Conservation (phyloP, 2,888 invertebrate genomes). For the Choristoneura rosaceana region DNA sequence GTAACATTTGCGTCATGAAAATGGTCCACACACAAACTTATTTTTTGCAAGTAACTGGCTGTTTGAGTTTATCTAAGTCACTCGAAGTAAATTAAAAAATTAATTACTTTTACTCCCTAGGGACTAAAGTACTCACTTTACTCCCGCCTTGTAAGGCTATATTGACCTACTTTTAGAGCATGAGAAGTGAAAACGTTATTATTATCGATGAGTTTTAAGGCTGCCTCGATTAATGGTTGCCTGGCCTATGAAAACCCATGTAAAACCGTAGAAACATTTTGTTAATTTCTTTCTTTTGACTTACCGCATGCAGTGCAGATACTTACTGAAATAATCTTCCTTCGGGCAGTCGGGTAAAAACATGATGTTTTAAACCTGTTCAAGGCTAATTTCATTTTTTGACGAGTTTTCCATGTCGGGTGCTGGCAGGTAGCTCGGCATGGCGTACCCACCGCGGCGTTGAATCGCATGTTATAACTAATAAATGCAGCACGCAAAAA, state of each 20-base stretch:
- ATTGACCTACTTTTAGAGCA: too few relatives aligned
- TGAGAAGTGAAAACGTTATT: conserved; percentile 57
- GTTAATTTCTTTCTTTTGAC: background rate
- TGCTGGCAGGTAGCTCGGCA: background rate
- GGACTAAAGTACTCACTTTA: too few relatives aligned
- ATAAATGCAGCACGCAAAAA: conserved; percentile 71
- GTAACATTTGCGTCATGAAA: too few relatives aligned
- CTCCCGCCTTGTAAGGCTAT: too few relatives aligned
- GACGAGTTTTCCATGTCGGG: conserved; percentile 28
- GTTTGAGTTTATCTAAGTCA: too few relatives aligned
- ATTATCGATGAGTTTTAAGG: conserved; percentile 50
- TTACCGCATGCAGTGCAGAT: background rate
- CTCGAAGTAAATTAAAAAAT: too few relatives aligned
- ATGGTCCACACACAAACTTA: too few relatives aligned
- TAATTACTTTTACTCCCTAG: too few relatives aligned
- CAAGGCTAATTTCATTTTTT: conserved; percentile 49
- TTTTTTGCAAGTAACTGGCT: too few relatives aligned
- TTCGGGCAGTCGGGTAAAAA: background rate
- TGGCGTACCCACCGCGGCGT: conserved; percentile 2
- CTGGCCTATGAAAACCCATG: background rate
- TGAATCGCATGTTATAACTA: conserved; percentile 67
- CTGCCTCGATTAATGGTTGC: conserved; percentile 5
- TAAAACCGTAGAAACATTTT: background rate
- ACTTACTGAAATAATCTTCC: background rate
- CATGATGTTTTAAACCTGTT: background rate